Conservation (phyloP, 2,113 vertebrate genomes). For the Carassius auratus region DNA sequence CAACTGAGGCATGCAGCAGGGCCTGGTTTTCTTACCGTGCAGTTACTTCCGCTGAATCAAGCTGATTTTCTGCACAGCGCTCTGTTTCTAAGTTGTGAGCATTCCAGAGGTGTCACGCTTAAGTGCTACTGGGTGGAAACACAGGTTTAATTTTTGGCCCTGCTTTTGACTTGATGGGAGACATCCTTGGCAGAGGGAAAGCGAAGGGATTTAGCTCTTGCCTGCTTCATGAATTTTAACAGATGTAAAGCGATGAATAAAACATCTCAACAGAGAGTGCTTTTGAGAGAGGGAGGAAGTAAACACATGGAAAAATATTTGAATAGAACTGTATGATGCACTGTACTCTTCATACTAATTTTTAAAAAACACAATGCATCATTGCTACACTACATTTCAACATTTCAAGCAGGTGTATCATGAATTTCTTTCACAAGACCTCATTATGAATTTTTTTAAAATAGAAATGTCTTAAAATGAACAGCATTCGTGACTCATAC, state of each 20-base stretch:
- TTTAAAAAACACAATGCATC: not conserved
- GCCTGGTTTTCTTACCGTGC: not conserved
- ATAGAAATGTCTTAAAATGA: too few species aligned
- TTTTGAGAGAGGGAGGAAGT: not conserved
- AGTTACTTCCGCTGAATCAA: not conserved
- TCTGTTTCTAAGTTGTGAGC: slow-evolving; percentile 14
- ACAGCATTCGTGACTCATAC: too few species aligned
- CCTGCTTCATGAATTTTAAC: slow-evolving; percentile 30
- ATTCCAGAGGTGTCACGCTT: slow-evolving; percentile 31
- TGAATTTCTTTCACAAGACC: too few species aligned
- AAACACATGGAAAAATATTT: not conserved
- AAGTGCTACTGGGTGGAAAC: slow-evolving; percentile 39
- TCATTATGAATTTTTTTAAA: too few species aligned
- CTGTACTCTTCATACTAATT: not conserved
- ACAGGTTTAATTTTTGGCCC: slow-evolving; percentile 19
- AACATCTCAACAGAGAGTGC: slow-evolving; percentile 12
- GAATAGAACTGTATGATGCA: not conserved
- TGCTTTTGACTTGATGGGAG: not conserved
- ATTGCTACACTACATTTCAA: not conserved
- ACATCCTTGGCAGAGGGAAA: slow-evolving; percentile 18
- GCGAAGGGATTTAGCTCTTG: slow-evolving; percentile 10
- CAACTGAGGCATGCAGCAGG: not conserved
- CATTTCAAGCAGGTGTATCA: not conserved
- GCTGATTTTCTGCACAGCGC: slow-evolving; percentile 6
- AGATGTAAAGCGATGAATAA: slow-evolving; percentile 43